Conservation (phyloP, 2,888 invertebrate genomes). For the Meloe dianella region DNA sequence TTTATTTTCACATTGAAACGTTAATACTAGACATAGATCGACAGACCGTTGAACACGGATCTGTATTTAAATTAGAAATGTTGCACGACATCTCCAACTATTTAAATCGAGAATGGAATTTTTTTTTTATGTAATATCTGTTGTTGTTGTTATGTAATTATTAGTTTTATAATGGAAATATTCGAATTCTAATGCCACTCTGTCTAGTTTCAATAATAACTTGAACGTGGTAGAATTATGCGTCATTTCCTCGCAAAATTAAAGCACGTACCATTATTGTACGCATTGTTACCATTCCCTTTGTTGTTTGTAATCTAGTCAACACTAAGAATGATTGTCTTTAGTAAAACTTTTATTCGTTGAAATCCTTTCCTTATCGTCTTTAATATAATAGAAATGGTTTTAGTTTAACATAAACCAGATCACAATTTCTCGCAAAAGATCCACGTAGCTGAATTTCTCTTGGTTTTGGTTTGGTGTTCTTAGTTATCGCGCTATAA, state of each 20-base stretch:
- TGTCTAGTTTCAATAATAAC: conserved; percentile 3
- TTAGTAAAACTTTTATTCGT: conserved; percentile 11
- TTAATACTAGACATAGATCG: conserved; percentile 41
- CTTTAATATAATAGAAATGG: conserved; percentile 25
- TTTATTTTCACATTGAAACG: conserved; percentile 53
- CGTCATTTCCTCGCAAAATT: conserved; percentile 7
- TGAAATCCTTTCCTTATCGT: conserved; percentile 20
- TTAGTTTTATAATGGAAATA: neutral
- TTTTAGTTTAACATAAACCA: conserved; percentile 24
- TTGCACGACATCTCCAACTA: conserved; percentile 16
- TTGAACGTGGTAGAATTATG: conserved; percentile 13
- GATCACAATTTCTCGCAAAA: conserved; percentile 31
- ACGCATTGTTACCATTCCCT: neutral
- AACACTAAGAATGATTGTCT: conserved; percentile 2
- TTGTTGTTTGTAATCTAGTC: neutral
- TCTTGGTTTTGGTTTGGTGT: conserved; percentile 31
- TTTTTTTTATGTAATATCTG: conserved; percentile 20
- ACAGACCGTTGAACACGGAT: conserved; percentile 7
- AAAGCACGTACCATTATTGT: conserved; percentile 1
- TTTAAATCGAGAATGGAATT: conserved; percentile 24
- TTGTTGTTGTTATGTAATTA: neutral
- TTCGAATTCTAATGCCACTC: neutral
- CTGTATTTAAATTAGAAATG: neutral
- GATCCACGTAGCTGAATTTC: conserved; percentile 26
- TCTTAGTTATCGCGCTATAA: conserved; percentile 55